Percentiles rank a stretch among this genome's conserved stretches.
phyloP scores from a whole-genome alignment of 2,113 vertebrate genomes.

The Gopherus flavomarginatus region DNA sequence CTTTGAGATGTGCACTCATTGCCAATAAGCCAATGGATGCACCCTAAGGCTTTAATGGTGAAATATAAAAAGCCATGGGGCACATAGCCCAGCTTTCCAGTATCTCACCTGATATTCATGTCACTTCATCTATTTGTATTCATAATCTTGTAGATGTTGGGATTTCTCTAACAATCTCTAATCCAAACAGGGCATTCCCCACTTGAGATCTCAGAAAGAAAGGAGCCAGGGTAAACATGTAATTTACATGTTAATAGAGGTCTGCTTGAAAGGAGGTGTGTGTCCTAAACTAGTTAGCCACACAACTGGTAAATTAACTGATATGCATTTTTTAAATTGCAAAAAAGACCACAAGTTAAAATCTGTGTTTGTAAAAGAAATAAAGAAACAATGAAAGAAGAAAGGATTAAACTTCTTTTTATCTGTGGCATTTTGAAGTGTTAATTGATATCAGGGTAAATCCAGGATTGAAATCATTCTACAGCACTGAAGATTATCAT shows the following conservation, averaged over 20 bases:
- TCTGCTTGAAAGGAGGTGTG: not conserved
- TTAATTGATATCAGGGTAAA: not conserved
- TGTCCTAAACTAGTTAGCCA: not conserved
- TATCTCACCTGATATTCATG: not conserved
- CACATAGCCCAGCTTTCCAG: not conserved
- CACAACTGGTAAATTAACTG: not conserved
- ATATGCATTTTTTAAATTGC: not conserved
- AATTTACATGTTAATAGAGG: not conserved
- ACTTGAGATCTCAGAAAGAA: not conserved
- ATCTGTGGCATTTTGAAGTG: accelerated
- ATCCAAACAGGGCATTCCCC: not conserved
- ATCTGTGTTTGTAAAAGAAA: not conserved
- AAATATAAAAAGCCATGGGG: constrained; percentile 5
- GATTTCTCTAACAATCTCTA: not conserved
- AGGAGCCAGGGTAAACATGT: not conserved
- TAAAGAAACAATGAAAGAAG: not conserved
- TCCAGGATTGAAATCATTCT: not conserved
- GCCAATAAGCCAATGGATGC: not conserved
- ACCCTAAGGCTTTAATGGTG: not conserved
- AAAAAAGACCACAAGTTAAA: not conserved
- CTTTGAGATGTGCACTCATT: not conserved
- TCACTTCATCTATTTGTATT: not conserved
- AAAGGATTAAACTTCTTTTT: not conserved
- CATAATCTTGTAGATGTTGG: not conserved
- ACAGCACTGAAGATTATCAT: not conserved